Evolutionary conservation across 2,888 invertebrate genomes (phyloP).

Genomic region (Nomada fabriciana): DNA sequence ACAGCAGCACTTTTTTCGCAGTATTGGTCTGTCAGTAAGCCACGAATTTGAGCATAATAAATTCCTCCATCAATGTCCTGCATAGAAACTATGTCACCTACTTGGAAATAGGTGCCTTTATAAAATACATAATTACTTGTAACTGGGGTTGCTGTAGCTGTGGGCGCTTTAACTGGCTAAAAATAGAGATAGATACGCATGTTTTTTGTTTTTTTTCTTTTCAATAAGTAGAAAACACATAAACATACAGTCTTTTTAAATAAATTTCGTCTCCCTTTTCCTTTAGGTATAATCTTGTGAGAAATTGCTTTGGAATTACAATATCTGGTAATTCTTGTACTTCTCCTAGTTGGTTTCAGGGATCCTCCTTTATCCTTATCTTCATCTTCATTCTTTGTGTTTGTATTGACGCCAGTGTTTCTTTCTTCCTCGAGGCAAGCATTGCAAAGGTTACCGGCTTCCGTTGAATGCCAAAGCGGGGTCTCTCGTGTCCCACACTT

Average conservation of each 20-base stretch:
- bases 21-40: conserved; percentile 95
- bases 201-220: background rate
- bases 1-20: conserved; percentile 96
- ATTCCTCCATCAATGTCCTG: conserved; percentile 90
- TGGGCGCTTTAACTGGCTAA: conserved; percentile 91
- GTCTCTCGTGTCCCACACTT: conserved; percentile 90
- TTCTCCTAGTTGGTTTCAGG: conserved; percentile 86
- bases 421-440: conserved; percentile 88
- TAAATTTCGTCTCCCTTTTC: conserved; percentile 91
- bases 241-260: conserved; percentile 88
- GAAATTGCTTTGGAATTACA: conserved; percentile 85
- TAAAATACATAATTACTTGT: conserved; percentile 92
- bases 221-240: background rate
- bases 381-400: conserved; percentile 78
- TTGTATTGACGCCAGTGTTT: conserved; percentile 73
- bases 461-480: conserved; percentile 91
- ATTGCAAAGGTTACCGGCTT: conserved; percentile 91
- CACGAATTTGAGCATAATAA: conserved; percentile 96
- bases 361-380: conserved; percentile 79
- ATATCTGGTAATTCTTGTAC: conserved; percentile 86
- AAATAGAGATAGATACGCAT: background rate
- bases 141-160: conserved; percentile 92
- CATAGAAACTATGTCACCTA: conserved; percentile 96
- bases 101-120: conserved; percentile 93
- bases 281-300: conserved; percentile 85